A percentile compares a stretch with the other conserved stretches of the same genome.
phyloP scores from a whole-genome alignment of 2,888 invertebrate species.

The Leptura quadrifasciata region DNA sequence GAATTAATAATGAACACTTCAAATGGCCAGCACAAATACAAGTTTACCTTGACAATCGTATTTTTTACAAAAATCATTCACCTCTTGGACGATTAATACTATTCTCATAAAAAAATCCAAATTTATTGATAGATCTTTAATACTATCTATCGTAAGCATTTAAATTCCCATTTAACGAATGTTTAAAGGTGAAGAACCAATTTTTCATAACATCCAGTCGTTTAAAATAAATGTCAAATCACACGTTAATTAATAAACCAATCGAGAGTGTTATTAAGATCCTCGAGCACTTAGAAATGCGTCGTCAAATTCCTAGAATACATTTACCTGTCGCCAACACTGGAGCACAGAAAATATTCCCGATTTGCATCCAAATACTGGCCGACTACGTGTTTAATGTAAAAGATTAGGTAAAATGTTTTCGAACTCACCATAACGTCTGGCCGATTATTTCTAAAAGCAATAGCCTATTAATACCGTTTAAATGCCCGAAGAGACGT shows the following conservation, averaged over 20 bases:
- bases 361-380: slow-evolving; percentile 58
- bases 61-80: slow-evolving; percentile 5
- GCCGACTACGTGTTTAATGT: slow-evolving; percentile 68
- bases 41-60: slow-evolving; percentile 13
- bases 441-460: slow-evolving; percentile 71
- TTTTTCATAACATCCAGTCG: background rate
- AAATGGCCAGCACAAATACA: background rate
- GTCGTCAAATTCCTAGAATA: slow-evolving; percentile 48
- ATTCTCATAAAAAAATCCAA: background rate
- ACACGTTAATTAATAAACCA: slow-evolving; percentile 45
- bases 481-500: slow-evolving; percentile 68
- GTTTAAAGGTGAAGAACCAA: background rate
- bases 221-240: slow-evolving; percentile 10
- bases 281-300: slow-evolving; percentile 43
- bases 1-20: background rate
- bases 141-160: background rate
- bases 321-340: slow-evolving; percentile 34
- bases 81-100: background rate
- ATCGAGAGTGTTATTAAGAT: slow-evolving; percentile 40
- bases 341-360: slow-evolving; percentile 38
- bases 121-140: background rate
- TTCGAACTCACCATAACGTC: slow-evolving; percentile 68
- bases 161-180: slow-evolving; percentile 1
- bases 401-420: slow-evolving; percentile 71
- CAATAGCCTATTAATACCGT: slow-evolving; percentile 73